Evolutionary conservation across 92 coral and sea anemone genomes (phyloP), one percentile per base, ranked within the genome.

Genomic region (Phenganax stokvisi): DNA sequence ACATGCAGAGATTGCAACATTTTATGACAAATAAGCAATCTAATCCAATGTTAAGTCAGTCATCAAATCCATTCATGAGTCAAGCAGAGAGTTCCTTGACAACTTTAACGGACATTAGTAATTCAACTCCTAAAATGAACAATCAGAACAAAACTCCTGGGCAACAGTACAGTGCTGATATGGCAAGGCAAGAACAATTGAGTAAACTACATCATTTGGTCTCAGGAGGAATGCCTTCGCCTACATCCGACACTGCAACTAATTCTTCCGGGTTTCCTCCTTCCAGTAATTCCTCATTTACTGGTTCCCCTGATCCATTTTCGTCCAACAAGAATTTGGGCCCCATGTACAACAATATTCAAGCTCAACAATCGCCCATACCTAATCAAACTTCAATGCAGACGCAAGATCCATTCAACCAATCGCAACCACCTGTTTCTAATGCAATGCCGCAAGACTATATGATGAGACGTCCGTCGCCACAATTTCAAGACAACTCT

Each of bases 1-100:
- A 91, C 47, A 90, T 89, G 52, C 99, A 92, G 85, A 92, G 92
- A 84, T 90, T 96, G 58, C 99, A 96, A 79, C 99, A 96, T 83
- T 96, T 92, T 25, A 79, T 79, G 83, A 79, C 83, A 7, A 79
- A 79, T 30, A 79, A 79, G 51, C 83, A 79, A 25, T 58, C 72
- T 15, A 79, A 64, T 29, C 83, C 83, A 62, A 63, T 79, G 83
- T 63, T 64, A 9, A 68, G 58, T n/a, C 83, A 79, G 65, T n/a
- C 83, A 10, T 60, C 67, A 51, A 64, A 64, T 44, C 83, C 73
- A 51, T 79, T 63, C 27, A 37, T 79, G 69, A 52, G 74, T 64
- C 83, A 79, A 25, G 59, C n/a, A 65, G 83, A 68, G 0, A 77
- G 61, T 37, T 30, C 73, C 53, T 68, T 37, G 55, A 73, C 73